Evolutionary conservation across 2,888 invertebrate species (phyloP), one percentile per base, ranked within the genome.

Genomic region (Drosophila neotestacea): DNA sequence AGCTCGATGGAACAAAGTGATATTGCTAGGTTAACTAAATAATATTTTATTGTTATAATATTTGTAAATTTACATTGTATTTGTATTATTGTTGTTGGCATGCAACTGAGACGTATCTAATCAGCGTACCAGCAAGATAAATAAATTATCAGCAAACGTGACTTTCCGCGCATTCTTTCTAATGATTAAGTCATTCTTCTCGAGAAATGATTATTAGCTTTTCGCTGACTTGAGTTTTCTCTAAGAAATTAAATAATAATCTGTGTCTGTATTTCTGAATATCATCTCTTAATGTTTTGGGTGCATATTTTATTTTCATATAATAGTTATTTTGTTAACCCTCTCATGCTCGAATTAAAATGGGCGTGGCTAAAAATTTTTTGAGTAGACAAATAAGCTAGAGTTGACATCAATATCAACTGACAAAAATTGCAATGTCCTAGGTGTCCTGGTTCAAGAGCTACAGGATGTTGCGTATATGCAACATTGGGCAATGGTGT

Each of bases 1-100:
- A 90, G 48, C 67, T 91, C 4, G 85, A 85, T 46, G 68, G 75
- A 5, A 70, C 67, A 6, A 85, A 85, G 59, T 87, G 51, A 82
- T 22, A 22, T 27, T 64, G 56, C 34, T 58, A 16, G 11, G 27
- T 27, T 34, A 38, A 38, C 9, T 50, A 4, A 10, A 13, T 13
- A 30, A 11, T 42, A 44, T 32, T 52, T 39, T 44, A 22, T 22
- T 76, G 60, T 74, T 47, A 70, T 75, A 63, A 39, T 52, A 68
- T 60, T 65, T 68, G 59, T 76, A 63, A 72, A 68, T 56, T 61
- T 59, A 32, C n/a, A 50, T 46, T 61, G 46, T 72, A 59, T 68
- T 47, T 44, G 51, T 71, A 63, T 60, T 61, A 64, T 34, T n/a
- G 13, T 30, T n/a, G 13, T 30, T 61, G n/a, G 27, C 9, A 27